These are phyloP conservation scores for Drosophila arawakana DNA, from an alignment of 1,140 invertebrate genomes.

Conservation along the genomic window DNA sequence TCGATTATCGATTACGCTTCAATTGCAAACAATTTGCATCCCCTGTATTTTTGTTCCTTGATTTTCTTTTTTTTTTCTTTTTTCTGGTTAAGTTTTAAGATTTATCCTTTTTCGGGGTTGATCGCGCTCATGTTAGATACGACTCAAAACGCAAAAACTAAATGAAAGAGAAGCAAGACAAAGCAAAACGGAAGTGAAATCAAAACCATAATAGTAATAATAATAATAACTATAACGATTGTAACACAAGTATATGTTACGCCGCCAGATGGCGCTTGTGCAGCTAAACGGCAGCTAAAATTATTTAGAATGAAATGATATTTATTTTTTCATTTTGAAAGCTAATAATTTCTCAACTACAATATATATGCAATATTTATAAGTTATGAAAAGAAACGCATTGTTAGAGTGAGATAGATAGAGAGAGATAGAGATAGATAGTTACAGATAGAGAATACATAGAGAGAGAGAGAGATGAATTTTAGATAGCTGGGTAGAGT, in stretches of 20 bases:
- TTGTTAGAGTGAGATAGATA: conserved; percentile 30
- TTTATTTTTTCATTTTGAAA: conserved; percentile 30
- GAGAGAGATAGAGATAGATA: conserved; percentile 35
- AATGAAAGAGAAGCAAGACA: conserved; percentile 43
- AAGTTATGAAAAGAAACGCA: conserved; percentile 45
- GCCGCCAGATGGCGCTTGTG: conserved; percentile 33
- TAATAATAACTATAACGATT: not conserved
- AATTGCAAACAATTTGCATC: conserved; percentile 67
- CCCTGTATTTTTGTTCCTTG: conserved; percentile 50
- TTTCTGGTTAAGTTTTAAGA: too few species aligned
- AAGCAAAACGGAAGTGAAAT: conserved; percentile 33
- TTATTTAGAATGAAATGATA: conserved; percentile 21
- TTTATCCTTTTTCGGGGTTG: conserved; percentile 14
- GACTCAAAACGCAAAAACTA: conserved; percentile 43
- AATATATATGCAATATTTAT: conserved; percentile 50
- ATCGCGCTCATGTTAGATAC: conserved; percentile 44
- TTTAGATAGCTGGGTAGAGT: conserved; percentile 31
- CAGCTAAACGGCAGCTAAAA: conserved; percentile 31
- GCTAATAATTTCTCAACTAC: conserved; percentile 51
- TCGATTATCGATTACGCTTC: conserved; percentile 70
- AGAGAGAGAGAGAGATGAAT: conserved; percentile 20
- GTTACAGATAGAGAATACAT: conserved; percentile 18
- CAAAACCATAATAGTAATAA: conserved; percentile 7
- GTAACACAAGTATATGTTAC: conserved; percentile 25
- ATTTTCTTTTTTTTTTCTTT: conserved; percentile 24